phyloP scores from a whole-genome alignment of 1,140 invertebrate genomes.

The Sarcophaga bullata region DNA sequence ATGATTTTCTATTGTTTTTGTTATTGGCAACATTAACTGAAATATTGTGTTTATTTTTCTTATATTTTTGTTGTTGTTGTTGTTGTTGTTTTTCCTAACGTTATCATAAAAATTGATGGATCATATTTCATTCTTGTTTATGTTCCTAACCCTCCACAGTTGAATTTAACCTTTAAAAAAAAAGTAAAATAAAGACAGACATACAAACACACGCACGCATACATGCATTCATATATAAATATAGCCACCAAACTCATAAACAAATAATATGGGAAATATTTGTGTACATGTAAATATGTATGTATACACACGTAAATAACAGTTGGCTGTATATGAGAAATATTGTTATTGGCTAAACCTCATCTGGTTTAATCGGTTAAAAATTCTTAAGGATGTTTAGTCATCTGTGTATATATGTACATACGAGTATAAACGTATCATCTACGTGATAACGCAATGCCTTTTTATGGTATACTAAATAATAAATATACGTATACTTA shows the following conservation, averaged over 20 bases:
- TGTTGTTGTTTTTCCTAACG: neutral
- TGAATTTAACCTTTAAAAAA: neutral
- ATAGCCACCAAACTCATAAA: neutral
- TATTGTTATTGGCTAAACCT: neutral
- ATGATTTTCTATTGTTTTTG: neutral
- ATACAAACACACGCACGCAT: no score
- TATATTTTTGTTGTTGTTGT: neutral
- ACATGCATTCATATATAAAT: no score
- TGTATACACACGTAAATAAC: neutral
- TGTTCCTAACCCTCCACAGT: neutral
- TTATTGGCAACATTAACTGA: neutral
- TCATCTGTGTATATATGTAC: neutral
- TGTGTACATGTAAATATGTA: neutral
- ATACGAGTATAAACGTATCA: neutral
- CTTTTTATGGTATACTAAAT: no score
- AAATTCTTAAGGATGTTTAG: conserved; percentile 29
- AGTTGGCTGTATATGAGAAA: no score
- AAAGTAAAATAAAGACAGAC: no score
- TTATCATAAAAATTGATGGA: conserved; percentile 35
- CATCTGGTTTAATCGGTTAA: conserved; percentile 33
- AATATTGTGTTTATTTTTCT: no score
- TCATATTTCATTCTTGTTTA: conserved; percentile 28
- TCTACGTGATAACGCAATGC: conserved; percentile 15
- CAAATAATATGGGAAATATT: no score
- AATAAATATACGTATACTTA: no score